Conservation (phyloP, 2,888 invertebrate genomes). For the Scotopteryx bipunctaria region DNA sequence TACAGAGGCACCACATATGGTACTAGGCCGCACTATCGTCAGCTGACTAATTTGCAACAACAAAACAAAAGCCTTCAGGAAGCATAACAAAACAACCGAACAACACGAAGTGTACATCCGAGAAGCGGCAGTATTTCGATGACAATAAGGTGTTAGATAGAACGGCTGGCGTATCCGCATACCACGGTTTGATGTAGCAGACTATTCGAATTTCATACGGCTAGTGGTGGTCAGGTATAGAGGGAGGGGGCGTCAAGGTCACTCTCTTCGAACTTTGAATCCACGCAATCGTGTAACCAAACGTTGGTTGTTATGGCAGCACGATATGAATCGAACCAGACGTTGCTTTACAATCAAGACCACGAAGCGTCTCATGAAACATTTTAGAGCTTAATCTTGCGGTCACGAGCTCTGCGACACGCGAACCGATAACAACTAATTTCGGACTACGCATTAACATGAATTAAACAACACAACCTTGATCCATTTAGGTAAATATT, state of each 20-base stretch:
- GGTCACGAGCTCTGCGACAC: conserved; percentile 59
- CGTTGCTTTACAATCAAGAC: conserved; percentile 59
- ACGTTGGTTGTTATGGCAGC: conserved; percentile 50
- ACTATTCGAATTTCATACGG: conserved; percentile 76
- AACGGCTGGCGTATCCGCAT: conserved; percentile 58
- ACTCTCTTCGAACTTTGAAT: conserved; percentile 66
- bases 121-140: conserved; percentile 53
- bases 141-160: conserved; percentile 51
- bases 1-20: conserved; percentile 55
- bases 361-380: conserved; percentile 59
- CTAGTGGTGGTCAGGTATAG: conserved; percentile 51
- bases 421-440: conserved; percentile 69
- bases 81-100: conserved; percentile 44
- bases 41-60: conserved; percentile 78
- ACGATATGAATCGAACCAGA: conserved; percentile 67
- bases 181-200: conserved; percentile 65
- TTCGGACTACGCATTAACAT: conserved; percentile 70
- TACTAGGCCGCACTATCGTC: conserved; percentile 68
- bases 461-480: conserved; percentile 59
- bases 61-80: conserved; percentile 64
- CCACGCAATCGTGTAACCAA: conserved; percentile 71
- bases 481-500: conserved; percentile 56
- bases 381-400: conserved; percentile 58
- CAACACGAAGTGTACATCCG: conserved; percentile 42
- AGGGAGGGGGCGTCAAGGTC: conserved; percentile 73